Percentiles rank a stretch among this genome's conserved stretches.
phyloP scores from a whole-genome alignment of 2,888 invertebrate genomes.

The Conistra vaccinii region DNA sequence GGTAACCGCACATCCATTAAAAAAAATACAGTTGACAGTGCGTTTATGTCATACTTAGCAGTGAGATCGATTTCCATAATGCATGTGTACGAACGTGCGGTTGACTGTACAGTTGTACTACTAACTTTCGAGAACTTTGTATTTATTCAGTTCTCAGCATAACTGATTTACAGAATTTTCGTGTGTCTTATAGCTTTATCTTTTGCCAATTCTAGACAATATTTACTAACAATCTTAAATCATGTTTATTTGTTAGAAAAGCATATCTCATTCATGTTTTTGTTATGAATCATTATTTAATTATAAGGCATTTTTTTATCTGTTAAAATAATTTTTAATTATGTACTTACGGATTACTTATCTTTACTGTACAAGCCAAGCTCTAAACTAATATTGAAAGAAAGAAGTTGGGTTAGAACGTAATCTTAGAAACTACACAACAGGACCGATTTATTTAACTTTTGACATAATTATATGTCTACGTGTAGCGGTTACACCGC shows the following conservation, averaged over 20 bases:
- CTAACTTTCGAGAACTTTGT: neutral
- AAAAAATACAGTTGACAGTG: neutral
- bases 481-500: too few species aligned
- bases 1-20: neutral
- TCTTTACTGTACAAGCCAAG: neutral
- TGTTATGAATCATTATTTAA: conserved; percentile 21
- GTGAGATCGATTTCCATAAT: neutral
- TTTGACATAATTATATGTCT: too few species aligned
- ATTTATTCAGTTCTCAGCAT: neutral
- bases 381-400: conserved; percentile 38
- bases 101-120: neutral
- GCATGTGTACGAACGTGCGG: neutral
- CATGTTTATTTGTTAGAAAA: conserved; percentile 10
- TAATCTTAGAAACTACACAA: neutral
- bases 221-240: conserved; percentile 18
- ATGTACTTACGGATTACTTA: conserved; percentile 20
- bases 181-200: conserved; percentile 21
- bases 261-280: conserved; percentile 3
- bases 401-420: neutral
- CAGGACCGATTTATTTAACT: neutral
- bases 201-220: conserved; percentile 14
- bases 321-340: conserved; percentile 20
- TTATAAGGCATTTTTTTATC: conserved; percentile 16
- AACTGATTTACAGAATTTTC: neutral
- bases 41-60: too few species aligned